These are phyloP conservation scores for Aspidiotus rigidus DNA, from an alignment of 2,888 invertebrate species.

Conservation along the genomic window DNA sequence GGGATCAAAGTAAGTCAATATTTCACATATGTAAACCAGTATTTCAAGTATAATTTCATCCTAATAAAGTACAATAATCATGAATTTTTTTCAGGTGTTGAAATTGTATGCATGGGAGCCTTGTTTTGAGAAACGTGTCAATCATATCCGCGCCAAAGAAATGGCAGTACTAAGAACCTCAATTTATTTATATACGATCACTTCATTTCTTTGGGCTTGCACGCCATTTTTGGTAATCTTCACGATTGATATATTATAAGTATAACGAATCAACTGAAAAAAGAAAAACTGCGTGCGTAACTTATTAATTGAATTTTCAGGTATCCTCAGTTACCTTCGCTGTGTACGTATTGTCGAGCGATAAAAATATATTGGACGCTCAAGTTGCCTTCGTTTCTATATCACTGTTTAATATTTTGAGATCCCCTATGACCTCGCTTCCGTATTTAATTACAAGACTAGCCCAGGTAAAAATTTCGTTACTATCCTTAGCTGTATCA, in stretches of 20 bases:
- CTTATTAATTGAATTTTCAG: constrained; percentile 37
- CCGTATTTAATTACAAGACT: constrained; percentile 89
- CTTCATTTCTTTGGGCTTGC: constrained; percentile 54
- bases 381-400: constrained; percentile 90
- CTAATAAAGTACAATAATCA: background rate
- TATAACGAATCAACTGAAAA: too few species aligned
- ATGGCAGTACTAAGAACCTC: constrained; percentile 49
- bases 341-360: constrained; percentile 76
- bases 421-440: constrained; percentile 91
- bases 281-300: background rate
- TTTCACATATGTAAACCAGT: background rate
- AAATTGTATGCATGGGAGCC: constrained; percentile 57
- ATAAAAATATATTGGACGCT: constrained; percentile 73
- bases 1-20: constrained; percentile 37
- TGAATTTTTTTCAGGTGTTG: constrained; percentile 44
- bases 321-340: constrained; percentile 71
- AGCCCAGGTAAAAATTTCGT: constrained; percentile 64
- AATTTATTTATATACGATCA: constrained; percentile 50
- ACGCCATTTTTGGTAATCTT: constrained; percentile 52
- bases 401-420: constrained; percentile 92
- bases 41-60: too few species aligned
- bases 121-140: constrained; percentile 50
- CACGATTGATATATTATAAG: constrained; percentile 33
- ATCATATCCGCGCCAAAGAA: constrained; percentile 50
- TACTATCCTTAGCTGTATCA: too few species aligned